Percentiles rank a stretch among this genome's conserved stretches.
phyloP scores from a whole-genome alignment of 2,113 vertebrate species.

The Neolamprologus devosi region DNA sequence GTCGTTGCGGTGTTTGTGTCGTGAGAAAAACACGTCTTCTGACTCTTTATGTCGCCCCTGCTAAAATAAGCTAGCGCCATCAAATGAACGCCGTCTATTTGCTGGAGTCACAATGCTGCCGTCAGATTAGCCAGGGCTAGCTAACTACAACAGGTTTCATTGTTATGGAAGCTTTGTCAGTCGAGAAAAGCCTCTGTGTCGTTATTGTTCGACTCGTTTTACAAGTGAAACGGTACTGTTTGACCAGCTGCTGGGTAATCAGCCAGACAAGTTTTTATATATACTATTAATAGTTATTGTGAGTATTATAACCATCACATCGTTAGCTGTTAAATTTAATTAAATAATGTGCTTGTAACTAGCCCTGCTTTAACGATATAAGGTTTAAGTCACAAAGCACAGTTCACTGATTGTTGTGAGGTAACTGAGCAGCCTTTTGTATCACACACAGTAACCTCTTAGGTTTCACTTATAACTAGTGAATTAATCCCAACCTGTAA shows the following conservation, averaged over 20 bases:
- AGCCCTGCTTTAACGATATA: not conserved
- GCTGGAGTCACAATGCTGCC: slow-evolving; percentile 29
- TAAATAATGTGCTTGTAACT: not conserved
- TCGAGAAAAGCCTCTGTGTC: not conserved
- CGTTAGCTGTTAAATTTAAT: not conserved
- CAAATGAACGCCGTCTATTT: slow-evolving; percentile 62
- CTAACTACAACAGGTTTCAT: slow-evolving; percentile 34
- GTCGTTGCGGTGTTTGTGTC: not conserved
- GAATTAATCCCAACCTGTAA: not conserved
- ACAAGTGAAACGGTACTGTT: not conserved
- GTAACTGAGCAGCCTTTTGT: slow-evolving; percentile 31
- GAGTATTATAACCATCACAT: not conserved
- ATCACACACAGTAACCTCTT: not conserved
- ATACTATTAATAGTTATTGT: not conserved
- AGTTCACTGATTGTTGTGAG: not conserved
- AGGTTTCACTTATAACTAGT: not conserved
- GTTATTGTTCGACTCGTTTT: not conserved
- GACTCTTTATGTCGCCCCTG: slow-evolving; percentile 6
- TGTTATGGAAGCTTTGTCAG: not conserved
- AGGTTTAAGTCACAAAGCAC: not conserved
- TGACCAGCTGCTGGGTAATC: not conserved
- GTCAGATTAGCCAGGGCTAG: not conserved
- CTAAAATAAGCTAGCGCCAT: slow-evolving; percentile 40
- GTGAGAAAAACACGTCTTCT: not conserved
- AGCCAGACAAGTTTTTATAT: not conserved